phyloP scores from a whole-genome alignment of 2,113 vertebrate species.

The Agapornis roseicollis region DNA sequence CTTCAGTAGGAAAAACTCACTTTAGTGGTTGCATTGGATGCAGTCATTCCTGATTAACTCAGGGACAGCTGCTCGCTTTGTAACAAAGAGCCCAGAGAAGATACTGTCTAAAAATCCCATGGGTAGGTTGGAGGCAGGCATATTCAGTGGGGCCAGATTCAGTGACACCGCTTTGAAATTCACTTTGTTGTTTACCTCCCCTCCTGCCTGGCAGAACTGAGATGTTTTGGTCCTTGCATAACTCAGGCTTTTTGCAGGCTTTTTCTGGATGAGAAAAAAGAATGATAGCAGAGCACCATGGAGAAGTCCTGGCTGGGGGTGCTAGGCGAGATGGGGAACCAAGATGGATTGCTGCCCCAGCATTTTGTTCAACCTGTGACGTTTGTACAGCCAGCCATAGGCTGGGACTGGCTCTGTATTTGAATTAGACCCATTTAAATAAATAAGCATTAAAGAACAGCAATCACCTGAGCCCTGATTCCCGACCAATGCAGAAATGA shows the following conservation, averaged over 20 bases:
- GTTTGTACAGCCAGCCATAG: neutral
- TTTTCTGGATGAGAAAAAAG: neutral
- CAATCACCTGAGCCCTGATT: neutral
- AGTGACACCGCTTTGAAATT: neutral
- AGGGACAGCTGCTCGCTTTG: neutral
- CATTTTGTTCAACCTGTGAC: neutral
- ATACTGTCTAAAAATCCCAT: neutral
- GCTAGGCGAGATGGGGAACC: rapidly evolving
- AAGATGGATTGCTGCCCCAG: neutral
- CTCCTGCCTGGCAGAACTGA: neutral
- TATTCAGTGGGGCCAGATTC: neutral
- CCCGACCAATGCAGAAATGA: neutral
- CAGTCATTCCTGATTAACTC: neutral
- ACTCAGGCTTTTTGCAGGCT: constrained; percentile 31
- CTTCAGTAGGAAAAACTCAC: neutral
- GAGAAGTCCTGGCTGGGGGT: neutral
- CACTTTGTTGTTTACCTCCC: constrained; percentile 2
- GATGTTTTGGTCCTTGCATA: constrained; percentile 35
- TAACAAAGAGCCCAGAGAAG: neutral
- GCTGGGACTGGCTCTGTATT: neutral
- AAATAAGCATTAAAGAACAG: constrained; percentile 37
- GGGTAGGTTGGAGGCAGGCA: neutral
- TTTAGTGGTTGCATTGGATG: neutral
- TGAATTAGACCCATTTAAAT: constrained; percentile 29
- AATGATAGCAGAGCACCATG: rapidly evolving